Evolutionary conservation across 2,797 vertebrate species (phyloP), one percentile per base, ranked within the genome.

Genomic region (Spheniscus humboldti): DNA sequence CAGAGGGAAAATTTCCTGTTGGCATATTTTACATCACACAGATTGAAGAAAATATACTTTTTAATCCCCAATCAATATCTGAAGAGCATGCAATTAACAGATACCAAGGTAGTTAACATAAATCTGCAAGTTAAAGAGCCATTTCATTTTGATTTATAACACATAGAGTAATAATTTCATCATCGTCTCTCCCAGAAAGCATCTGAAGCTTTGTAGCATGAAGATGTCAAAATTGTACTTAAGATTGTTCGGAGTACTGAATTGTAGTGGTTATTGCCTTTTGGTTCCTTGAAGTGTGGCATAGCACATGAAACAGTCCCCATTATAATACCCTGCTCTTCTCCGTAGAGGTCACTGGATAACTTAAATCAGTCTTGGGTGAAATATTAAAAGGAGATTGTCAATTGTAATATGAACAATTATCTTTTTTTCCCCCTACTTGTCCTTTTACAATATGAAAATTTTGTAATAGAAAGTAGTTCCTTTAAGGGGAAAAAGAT

Each of bases 21-120:
- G 97, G 95, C 94, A 75, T 98, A 98, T 98, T 98, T 98, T 98
- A 97, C 96, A 96, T 96, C 96, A 97, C 50, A 60, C 86, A 96
- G 95, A 97, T 90, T 97, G 96, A 98, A 97, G 92, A 98, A 97
- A 97, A 97, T 97, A 96, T 52, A 97, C 95, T 97, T 98, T 97
- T 98, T 97, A 98, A 98, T 98, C 97, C 93, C 94, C 97, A 98
- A 97, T 98, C 97, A 97, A 97, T 98, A 98, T 96, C 95, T 97
- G 95, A 97, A 98, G 94, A 97, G 90, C 94, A 60, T 87, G 92
- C 97, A 97, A 98, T 98, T 98, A 97, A 97, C 96, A 98, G 97
- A 96, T 96, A 96, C 69, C 96, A 95, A 95, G 86, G 92, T 97
- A 97, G 97, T 98, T 98, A 98, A 96, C 98, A 98, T 98, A 98